A percentile compares a stretch with the other conserved stretches of the same genome.
Conservation (phyloP, 2,797 vertebrate genomes). For the Oreochromis grahami region DNA sequence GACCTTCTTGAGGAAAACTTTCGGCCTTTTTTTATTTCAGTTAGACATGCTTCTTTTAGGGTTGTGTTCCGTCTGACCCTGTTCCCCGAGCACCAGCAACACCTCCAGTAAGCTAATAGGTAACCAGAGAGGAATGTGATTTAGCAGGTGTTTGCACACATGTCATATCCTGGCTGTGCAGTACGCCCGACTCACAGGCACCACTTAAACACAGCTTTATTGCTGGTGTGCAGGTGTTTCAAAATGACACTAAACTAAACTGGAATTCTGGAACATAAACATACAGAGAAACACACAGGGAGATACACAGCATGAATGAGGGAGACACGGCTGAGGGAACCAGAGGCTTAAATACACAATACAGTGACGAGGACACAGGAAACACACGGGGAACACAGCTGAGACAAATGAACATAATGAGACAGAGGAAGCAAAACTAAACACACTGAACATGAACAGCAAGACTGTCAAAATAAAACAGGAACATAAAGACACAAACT, state of each 20-base stretch:
- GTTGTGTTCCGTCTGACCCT: background rate
- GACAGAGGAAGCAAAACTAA: rapidly evolving
- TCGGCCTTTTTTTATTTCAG: background rate
- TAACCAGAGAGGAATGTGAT: background rate
- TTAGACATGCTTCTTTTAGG: background rate
- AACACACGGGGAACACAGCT: background rate
- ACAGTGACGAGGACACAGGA: background rate
- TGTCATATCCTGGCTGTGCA: background rate
- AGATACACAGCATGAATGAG: background rate
- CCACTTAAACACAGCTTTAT: background rate
- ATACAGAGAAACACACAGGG: rapidly evolving
- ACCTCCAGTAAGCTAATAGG: background rate
- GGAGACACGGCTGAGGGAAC: background rate
- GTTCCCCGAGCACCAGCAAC: background rate
- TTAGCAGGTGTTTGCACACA: background rate
- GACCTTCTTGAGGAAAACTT: background rate
- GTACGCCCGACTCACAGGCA: background rate
- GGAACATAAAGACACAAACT: background rate
- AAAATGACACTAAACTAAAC: background rate
- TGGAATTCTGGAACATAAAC: background rate
- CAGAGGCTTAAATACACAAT: background rate
- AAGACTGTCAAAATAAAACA: background rate
- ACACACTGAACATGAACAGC: background rate
- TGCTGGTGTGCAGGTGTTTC: background rate
- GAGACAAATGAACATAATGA: background rate